Evolutionary conservation across 2,888 invertebrate species (phyloP), one percentile per base, ranked within the genome.

Genomic region (Osmoderma eremita): DNA sequence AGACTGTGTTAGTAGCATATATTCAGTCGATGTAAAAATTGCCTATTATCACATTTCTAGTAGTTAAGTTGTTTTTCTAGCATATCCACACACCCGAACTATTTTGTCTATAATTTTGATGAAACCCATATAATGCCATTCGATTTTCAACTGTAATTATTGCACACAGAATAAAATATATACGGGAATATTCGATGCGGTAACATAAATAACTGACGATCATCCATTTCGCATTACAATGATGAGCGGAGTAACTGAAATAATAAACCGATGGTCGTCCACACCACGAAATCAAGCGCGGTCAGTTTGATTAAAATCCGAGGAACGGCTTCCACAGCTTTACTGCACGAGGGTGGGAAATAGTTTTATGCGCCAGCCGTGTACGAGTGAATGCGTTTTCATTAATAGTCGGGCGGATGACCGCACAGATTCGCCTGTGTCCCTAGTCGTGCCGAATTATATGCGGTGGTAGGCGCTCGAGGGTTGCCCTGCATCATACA

Each of bases 241-340:
- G 67, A 69, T 72, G 69, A 71, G 71, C 73, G 72, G 71, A 72
- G 70, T 64, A 63, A 71, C 69, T 73, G 72, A 74, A 74, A 74
- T 74, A 74, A 74, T 74, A 74, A 74, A 74, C 74, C 72, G 70
- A 63, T 68, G 66, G 70, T 69, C 67, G 69, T 72, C 71, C 68
- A 71, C 72, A 70, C 72, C 70, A 71, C 69, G 70, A 71, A 73
- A 70, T 71, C 71, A 69, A 73, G 73, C 70, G 73, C 65, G 73
- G 71, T 69, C 67, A 70, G 72, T 74, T 72, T 74, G 74, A 74
- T 74, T 74, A 74, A 74, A 74, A 51, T 51, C 50, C 50, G 15
- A 22, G 50, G 50, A 24, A 20, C 8, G 30, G 12, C 22, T 30
- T 13, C n/a, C 67, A 65, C 65, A 12, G 50, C 22, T 51, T 13